These are phyloP conservation scores for Eulimnadia texana DNA, from an alignment of 1,140 invertebrate species.

Conservation along the genomic window DNA sequence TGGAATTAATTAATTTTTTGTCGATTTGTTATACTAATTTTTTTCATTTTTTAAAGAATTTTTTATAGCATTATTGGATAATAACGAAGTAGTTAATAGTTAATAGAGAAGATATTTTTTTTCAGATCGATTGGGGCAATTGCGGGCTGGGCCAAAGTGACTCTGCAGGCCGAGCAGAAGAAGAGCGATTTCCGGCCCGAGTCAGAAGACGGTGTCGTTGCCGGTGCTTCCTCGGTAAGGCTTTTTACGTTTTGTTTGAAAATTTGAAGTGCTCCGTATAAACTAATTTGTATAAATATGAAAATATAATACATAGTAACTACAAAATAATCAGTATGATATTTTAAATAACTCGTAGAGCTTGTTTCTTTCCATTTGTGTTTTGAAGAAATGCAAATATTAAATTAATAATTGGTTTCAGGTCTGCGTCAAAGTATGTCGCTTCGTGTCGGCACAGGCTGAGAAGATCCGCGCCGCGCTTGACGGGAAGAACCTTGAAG, in stretches of 20 bases:
- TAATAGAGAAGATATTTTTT: too few relatives aligned
- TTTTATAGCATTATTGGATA: too few relatives aligned
- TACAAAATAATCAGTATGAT: too few relatives aligned
- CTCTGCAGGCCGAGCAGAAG: conserved; percentile 84
- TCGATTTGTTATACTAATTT: too few relatives aligned
- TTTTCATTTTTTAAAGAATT: too few relatives aligned
- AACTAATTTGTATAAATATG: background rate
- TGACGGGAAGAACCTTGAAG: conserved; percentile 85
- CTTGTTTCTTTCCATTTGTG: too few relatives aligned
- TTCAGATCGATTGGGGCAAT: conserved; percentile 65
- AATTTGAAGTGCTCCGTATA: background rate
- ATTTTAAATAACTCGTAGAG: too few relatives aligned
- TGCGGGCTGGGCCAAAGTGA: conserved; percentile 77
- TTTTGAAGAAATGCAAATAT: background rate
- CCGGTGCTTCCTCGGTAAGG: conserved; percentile 29
- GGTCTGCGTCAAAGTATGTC: conserved; percentile 77
- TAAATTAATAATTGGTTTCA: conserved; percentile 28
- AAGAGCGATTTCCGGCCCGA: conserved; percentile 94
- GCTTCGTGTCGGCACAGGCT: conserved; percentile 62
- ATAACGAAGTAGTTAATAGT: too few relatives aligned
- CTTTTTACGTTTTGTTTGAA: background rate
- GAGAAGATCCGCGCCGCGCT: conserved; percentile 65
- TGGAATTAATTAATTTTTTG: conserved; percentile 16
- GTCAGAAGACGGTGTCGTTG: conserved; percentile 32
- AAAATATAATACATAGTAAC: too few relatives aligned